Evolutionary conservation across 2,888 invertebrate genomes (phyloP), one percentile per base, ranked within the genome.

Genomic region (Pyrrhosoma nymphula): DNA sequence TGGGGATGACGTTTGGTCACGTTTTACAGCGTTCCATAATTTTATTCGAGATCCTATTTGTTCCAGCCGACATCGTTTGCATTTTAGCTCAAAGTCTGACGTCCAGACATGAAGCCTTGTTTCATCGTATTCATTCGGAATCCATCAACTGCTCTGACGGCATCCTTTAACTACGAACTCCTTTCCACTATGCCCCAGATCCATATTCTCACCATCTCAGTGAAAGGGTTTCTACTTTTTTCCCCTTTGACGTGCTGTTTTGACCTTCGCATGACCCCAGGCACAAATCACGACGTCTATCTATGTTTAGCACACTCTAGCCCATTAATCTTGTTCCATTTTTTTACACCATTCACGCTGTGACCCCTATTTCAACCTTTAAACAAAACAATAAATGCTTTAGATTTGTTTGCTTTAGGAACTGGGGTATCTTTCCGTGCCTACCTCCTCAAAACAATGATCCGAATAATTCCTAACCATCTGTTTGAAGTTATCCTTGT

Each of bases 251-350:
- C 69, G 6, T 2, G n/a, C 69, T 69, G 0, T 0, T 69, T 26
- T 69, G n/a, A n/a, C 69, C 69, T 69, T n/a, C n/a, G 10, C 26
- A 14, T 69, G 69, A 69, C n/a, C n/a, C 69, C n/a, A n/a, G 16
- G n/a, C n/a, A n/a, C 69, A n/a, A 69, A 69, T 69, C 69, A 69
- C 69, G n/a, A 69, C n/a, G 26, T n/a, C n/a, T n/a, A 69, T 69
- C n/a, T n/a, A 69, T 69, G n/a, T 14, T 69, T 82, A 82, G 82
- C 82, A 35, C 35, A 82, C 82, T 10, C 16, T 82, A 16, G 6
- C 14, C 35, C 82, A 82, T 82, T 35, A 30, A 18, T 35, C 26
- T 35, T 82, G n/a, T n/a, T 82, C 35, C 10, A 82, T 35, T 82
- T 1, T 35, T 69, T 69, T 60, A 60, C 16, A n/a, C n/a, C 69